Base-by-base conservation (phyloP, 2,888 invertebrate species). In the Heliconius ismenius region DNA sequence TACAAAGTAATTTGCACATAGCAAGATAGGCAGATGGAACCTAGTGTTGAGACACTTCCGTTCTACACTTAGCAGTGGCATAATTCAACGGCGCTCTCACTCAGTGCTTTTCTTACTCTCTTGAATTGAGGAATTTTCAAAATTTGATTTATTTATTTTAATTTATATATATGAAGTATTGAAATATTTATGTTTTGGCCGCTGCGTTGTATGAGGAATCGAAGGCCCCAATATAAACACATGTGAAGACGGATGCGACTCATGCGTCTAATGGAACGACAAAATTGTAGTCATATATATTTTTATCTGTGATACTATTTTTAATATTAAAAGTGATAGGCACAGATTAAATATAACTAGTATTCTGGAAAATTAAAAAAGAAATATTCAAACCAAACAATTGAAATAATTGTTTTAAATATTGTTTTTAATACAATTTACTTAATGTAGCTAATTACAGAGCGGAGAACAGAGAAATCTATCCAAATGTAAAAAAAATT, bases 191-290 rank as follows among this genome's bases (percentile, higher is more conserved):
- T 60, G 64, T 10, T 63, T 26, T 36, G 24, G 18, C 26, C 24
- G 72, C 36, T 62, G 63, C 49, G 69, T 58, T 69, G 39, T 28
- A 70, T 70, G 69, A 58, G 62, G 68, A 73, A 62, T 58, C 74
- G 28, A 43, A 70, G 69, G 58, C 63, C 74, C 63, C 78, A 77
- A 76, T 62, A 72, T 78, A 80, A 78, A 78, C 78, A 78, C 13
- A 28, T 32, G 64, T 32, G 78, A 58, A 62, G 86, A 89, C 84
- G 82, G 88, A 89, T 80, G 81, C 79, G 81, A 83, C 82, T 84
- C 88, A 87, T 82, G 78, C 24, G 63, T 75, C 70, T 76, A 75
- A 77, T 75, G 74, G 76, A 78, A 78, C 73, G 70, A 74, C 77
- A 74, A 54, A 70, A 74, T 77, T 68, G 28, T 74, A 54, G 58